phyloP scores from a whole-genome alignment of 2,113 vertebrate species.

The Ginglymostoma cirratum region DNA sequence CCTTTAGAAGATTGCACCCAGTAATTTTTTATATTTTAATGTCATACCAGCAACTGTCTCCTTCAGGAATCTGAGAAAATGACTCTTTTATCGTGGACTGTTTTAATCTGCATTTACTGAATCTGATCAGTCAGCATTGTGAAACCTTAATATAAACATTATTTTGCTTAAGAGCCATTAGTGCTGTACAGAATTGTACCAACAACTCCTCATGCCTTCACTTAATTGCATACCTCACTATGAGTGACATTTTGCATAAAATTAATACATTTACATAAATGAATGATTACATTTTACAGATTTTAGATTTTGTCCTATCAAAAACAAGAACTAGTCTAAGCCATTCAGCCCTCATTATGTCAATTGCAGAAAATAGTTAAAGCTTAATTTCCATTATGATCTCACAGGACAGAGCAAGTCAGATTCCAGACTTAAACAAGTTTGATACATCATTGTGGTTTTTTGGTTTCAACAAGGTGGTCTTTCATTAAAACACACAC shows the following conservation, averaged over 20 bases:
- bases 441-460: background rate
- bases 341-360: background rate
- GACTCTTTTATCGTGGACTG: background rate
- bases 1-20: background rate
- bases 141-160: background rate
- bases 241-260: background rate
- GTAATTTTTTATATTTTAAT: background rate
- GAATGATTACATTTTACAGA: background rate
- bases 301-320: background rate
- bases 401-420: no score
- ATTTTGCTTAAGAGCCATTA: background rate
- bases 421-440: background rate
- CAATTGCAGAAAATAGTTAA: background rate
- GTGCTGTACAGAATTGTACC: background rate
- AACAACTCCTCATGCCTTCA: background rate
- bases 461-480: no score
- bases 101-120: background rate
- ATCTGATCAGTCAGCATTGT: background rate
- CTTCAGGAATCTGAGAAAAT: background rate
- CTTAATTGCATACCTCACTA: background rate
- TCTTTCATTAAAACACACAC: no score
- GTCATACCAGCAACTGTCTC: background rate
- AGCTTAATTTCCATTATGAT: no score
- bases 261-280: background rate
- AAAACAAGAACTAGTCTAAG: background rate